Evolutionary conservation across 2,888 invertebrate species (phyloP), one percentile per base, ranked within the genome.

Genomic region (Allolobophora icterica): DNA sequence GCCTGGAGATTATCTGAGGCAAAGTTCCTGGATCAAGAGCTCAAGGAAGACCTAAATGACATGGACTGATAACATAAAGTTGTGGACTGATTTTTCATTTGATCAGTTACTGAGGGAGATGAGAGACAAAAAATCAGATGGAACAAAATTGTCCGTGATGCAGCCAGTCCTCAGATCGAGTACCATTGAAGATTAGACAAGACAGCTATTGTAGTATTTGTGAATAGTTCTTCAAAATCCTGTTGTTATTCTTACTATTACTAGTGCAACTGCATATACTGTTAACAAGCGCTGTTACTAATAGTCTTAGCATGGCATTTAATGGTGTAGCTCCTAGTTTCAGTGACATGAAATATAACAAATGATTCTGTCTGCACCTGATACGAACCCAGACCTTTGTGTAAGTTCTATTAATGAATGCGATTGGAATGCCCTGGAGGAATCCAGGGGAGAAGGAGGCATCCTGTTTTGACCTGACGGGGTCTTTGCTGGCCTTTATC

Each of bases 371-470:
- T n/a, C 71, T n/a, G 71, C 71, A 71, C 71, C 71, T 71, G 71
- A 30, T 71, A n/a, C 13, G 71, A 71, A 30, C 71, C n/a, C 71
- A n/a, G 71, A 71, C 71, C 71, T 71, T 71, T 71, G 71, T 71
- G 71, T 8, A 11, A 71, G n/a, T n/a, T n/a, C 71, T 71, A 11
- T n/a, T 71, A 71, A n/a, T 71, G 71, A 71, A 71, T 71, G 71
- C n/a, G 71, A 71, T 71, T 71, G 71, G 71, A n/a, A 71, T 71
- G 71, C 71, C 71, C 71, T 71, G 71, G 71, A 71, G 71, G 71
- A n/a, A 71, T 71, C 71, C 71, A 30, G 71, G 30, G 30, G 71
- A 71, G n/a, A 71, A 71, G 71, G 71, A 30, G 11, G n/a, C n/a
- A n/a, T n/a, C n/a, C n/a, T n/a, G 71, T 71, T 71, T 24, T 15